These are phyloP conservation scores for Drosophila falleni DNA, from an alignment of 2,888 invertebrate species.

Conservation along the genomic window DNA sequence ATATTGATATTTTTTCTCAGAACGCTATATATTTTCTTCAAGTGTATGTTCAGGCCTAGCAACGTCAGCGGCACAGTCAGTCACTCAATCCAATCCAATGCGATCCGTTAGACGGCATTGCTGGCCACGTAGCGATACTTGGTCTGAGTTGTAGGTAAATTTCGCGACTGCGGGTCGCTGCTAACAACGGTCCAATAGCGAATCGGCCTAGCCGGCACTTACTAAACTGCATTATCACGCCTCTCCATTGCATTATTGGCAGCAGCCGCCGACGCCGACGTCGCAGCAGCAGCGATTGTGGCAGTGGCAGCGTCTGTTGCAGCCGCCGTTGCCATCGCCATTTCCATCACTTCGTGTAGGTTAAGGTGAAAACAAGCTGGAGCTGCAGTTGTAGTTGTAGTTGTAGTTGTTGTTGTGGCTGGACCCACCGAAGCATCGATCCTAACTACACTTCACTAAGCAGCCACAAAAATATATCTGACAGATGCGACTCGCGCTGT, in stretches of 20 bases:
- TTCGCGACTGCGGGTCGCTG: conserved; percentile 36
- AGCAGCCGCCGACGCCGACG: conserved; percentile 48
- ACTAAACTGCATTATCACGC: conserved; percentile 82
- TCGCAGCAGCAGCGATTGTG: conserved; percentile 7
- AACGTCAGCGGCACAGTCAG: conserved; percentile 65
- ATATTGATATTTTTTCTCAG: not conserved
- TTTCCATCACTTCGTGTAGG: conserved; percentile 64
- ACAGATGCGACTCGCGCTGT: conserved; percentile 75
- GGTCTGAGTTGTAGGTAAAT: conserved; percentile 55
- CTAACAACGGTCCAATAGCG: conserved; percentile 48
- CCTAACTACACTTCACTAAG: conserved; percentile 80
- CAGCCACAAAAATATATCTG: conserved; percentile 78
- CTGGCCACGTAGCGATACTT: conserved; percentile 59
- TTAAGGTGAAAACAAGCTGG: conserved; percentile 76
- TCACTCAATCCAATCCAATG: conserved; percentile 68
- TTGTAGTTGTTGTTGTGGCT: conserved; percentile 10
- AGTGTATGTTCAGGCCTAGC: conserved; percentile 17
- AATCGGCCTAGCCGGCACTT: conserved; percentile 63
- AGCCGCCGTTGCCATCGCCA: conserved; percentile 51
- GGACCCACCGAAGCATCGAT: conserved; percentile 66
- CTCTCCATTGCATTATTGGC: conserved; percentile 81
- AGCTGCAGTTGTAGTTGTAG: conserved; percentile 12
- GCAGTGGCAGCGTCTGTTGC: conserved; percentile 9
- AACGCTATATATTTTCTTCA: not conserved
- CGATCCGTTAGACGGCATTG: conserved; percentile 66